phyloP scores from a whole-genome alignment of 35 echinoderm and acorn worm species.

The Patiria miniata region DNA sequence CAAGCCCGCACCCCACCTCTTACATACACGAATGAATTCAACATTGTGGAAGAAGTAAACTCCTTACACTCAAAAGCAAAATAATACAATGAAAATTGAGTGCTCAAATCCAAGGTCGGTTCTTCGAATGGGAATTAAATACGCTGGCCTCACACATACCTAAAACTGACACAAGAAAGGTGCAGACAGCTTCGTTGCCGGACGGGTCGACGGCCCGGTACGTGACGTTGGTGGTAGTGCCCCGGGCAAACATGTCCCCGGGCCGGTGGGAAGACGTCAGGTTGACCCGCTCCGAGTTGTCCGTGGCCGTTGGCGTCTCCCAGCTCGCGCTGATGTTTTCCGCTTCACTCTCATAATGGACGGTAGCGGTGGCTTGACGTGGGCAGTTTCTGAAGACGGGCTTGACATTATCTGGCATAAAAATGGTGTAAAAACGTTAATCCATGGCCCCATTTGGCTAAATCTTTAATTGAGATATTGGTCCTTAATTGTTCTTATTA shows the following conservation, averaged over 20 bases:
- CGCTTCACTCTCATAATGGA: background rate
- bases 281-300: slow-evolving; percentile 25
- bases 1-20: too few species aligned
- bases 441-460: too few species aligned
- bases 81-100: too few species aligned
- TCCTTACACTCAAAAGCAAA: too few species aligned
- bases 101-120: too few species aligned
- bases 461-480: too few species aligned
- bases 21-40: too few species aligned
- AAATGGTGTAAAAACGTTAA: background rate
- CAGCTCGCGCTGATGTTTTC: slow-evolving; percentile 23
- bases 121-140: too few species aligned
- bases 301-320: slow-evolving; percentile 26
- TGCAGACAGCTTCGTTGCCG: slow-evolving; percentile 10
- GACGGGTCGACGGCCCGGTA: slow-evolving; percentile 17
- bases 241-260: slow-evolving; percentile 30
- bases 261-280: background rate
- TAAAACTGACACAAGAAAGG: slow-evolving; percentile 16
- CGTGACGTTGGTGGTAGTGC: slow-evolving; percentile 25
- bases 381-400: background rate
- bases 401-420: background rate
- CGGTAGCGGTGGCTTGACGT: background rate
- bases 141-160: too few species aligned
- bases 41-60: too few species aligned
- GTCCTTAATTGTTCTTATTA: too few species aligned